A percentile compares a stretch with the other conserved stretches of the same genome.
Conservation (phyloP, 2,797 vertebrate species). For the Spinibarbus caldwelli region DNA sequence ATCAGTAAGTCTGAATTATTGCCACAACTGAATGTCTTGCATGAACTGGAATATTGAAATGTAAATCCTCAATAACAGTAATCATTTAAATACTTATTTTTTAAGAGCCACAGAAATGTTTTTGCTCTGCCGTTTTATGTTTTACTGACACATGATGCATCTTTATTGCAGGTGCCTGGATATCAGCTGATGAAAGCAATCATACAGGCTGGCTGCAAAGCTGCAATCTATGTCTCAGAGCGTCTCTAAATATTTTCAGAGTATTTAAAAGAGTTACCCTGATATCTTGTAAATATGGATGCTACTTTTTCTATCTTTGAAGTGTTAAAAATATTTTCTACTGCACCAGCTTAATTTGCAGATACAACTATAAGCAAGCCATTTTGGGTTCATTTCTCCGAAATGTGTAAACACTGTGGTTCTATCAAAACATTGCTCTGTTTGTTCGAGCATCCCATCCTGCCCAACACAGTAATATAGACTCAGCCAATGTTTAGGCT, state of each 20-base stretch:
- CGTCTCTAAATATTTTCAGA: neutral
- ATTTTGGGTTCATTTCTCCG: neutral
- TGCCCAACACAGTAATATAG: neutral
- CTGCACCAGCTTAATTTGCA: neutral
- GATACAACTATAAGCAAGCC: neutral
- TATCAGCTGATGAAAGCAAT: slow-evolving; percentile 87
- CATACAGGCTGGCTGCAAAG: slow-evolving; percentile 92
- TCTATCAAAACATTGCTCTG: neutral
- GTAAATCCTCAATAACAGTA: neutral
- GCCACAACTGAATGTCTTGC: neutral
- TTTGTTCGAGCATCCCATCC: neutral
- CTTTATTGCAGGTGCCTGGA: slow-evolving; percentile 83
- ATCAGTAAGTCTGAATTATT: slow-evolving; percentile 73
- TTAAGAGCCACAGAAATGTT: neutral
- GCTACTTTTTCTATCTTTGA: neutral
- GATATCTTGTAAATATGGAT: neutral
- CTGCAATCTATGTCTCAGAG: slow-evolving; percentile 75
- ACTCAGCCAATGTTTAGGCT: neutral
- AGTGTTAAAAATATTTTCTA: neutral
- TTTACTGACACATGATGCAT: neutral
- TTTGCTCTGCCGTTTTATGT: slow-evolving; percentile 12
- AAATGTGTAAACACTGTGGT: neutral
- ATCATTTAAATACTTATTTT: neutral
- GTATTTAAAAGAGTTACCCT: neutral
- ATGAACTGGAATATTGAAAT: neutral